Conservation (phyloP, 2,113 vertebrate genomes). For the Neolamprologus devosi region DNA sequence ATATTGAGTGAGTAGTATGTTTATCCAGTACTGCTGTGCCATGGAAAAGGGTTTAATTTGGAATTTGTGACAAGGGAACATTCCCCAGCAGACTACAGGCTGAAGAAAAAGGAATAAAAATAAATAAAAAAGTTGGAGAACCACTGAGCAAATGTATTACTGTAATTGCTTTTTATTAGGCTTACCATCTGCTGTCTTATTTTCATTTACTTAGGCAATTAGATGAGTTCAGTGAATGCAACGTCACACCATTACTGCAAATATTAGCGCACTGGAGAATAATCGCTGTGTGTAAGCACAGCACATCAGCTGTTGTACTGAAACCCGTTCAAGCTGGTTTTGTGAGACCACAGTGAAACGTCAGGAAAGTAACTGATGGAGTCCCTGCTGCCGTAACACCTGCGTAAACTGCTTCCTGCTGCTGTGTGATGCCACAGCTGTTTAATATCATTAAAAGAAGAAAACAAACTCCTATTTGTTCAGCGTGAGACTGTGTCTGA, state of each 20-base stretch:
- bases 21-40: background rate
- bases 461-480: background rate
- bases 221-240: background rate
- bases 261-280: background rate
- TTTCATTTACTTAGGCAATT: background rate
- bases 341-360: background rate
- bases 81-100: background rate
- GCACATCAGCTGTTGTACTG: background rate
- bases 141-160: background rate
- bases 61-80: background rate
- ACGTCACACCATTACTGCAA: background rate
- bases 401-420: background rate
- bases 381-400: background rate
- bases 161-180: background rate
- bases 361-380: background rate
- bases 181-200: background rate
- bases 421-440: background rate
- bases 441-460: background rate
- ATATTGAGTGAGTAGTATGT: background rate
- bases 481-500: background rate
- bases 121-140: background rate
- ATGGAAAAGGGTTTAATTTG: background rate
- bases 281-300: background rate
- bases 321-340: background rate
- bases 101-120: background rate